Percentiles rank a stretch among this genome's conserved stretches.
Conservation (phyloP, 2,797 vertebrate genomes). For the Allobates femoralis region DNA sequence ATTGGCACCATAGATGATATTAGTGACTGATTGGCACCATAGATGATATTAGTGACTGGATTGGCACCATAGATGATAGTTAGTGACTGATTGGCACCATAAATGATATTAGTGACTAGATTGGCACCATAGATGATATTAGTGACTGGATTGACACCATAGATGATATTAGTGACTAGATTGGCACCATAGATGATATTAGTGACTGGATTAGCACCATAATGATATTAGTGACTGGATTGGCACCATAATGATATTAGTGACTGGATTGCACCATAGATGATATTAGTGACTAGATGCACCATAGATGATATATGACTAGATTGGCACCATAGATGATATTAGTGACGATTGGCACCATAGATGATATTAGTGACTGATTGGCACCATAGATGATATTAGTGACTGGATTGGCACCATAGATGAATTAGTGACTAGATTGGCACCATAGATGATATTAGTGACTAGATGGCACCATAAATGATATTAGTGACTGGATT, state of each 20-base stretch:
- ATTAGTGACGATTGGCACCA: no score
- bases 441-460: no score
- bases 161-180: background rate
- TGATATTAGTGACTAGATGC: no score
- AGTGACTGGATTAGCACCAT: background rate
- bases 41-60: background rate
- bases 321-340: background rate
- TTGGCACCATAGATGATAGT: background rate
- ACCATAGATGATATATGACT: background rate
- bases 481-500: no score
- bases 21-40: background rate
- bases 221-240: background rate
- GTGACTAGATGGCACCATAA: no score
- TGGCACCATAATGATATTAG: background rate
- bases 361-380: no score
- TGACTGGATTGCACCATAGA: background rate
- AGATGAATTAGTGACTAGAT: no score
- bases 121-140: background rate
- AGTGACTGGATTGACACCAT: background rate
- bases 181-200: background rate
- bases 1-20: background rate
- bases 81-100: background rate
- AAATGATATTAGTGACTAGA: background rate
- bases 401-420: no score
- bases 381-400: no score